Percentiles rank a stretch among this genome's conserved stretches.
phyloP scores from a whole-genome alignment of 2,888 invertebrate genomes.

The Mesorhabditis belari region DNA sequence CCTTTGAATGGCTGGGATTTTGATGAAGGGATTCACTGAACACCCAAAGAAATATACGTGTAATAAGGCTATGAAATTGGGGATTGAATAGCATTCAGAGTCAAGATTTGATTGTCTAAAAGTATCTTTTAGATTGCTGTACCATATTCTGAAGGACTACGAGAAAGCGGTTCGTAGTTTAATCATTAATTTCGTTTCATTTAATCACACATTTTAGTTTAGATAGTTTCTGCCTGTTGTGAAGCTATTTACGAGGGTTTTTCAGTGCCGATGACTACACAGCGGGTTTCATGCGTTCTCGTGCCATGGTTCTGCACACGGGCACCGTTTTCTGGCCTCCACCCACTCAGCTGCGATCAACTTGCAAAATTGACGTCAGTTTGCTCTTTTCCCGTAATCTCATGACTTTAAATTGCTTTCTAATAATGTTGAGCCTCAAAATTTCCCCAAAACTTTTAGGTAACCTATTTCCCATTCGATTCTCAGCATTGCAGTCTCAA shows the following conservation, averaged over 20 bases:
- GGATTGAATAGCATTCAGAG: too few relatives aligned
- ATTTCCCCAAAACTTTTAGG: not conserved
- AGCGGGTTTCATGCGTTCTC: conserved; percentile 61
- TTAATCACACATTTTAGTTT: conserved; percentile 60
- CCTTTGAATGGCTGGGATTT: too few relatives aligned
- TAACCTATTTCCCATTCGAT: conserved; percentile 60
- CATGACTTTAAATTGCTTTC: not conserved
- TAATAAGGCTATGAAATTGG: too few relatives aligned
- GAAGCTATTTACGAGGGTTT: conserved; percentile 18
- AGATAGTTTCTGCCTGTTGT: conserved; percentile 62
- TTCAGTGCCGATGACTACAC: conserved; percentile 62
- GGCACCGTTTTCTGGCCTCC: conserved; percentile 63
- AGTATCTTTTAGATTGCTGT: conserved; percentile 52
- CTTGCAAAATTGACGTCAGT: conserved; percentile 55
- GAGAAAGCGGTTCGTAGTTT: conserved; percentile 60
- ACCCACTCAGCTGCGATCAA: conserved; percentile 61
- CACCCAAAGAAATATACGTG: too few relatives aligned
- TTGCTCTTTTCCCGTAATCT: not conserved
- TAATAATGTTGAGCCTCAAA: not conserved
- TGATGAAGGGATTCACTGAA: too few relatives aligned
- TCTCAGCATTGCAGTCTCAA: conserved; percentile 60
- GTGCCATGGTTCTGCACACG: conserved; percentile 60
- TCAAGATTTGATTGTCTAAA: too few relatives aligned
- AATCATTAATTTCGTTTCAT: conserved; percentile 57
- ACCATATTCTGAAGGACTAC: conserved; percentile 58